These are phyloP conservation scores for Adrianichthys oophorus DNA, from an alignment of 2,797 vertebrate species.

Conservation along the genomic window DNA sequence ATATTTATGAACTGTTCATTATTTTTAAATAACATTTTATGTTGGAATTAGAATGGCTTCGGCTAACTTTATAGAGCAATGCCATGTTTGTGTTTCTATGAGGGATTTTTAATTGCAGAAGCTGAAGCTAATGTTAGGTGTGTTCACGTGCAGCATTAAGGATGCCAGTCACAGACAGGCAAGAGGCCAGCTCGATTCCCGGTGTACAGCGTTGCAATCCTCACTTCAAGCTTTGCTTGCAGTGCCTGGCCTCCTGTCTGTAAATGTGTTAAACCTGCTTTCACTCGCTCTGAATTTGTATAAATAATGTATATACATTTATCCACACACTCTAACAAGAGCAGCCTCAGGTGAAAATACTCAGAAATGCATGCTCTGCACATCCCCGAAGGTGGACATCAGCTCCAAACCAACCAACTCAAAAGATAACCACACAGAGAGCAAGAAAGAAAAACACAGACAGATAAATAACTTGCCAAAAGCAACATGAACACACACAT, in stretches of 20 bases:
- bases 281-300: conserved; percentile 76
- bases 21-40: no score
- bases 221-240: conserved; percentile 68
- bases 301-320: conserved; percentile 83
- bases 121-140: conserved; percentile 18
- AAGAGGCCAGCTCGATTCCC: conserved; percentile 53
- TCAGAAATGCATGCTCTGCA: conserved; percentile 76
- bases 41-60: no score
- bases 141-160: conserved; percentile 48
- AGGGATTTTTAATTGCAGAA: conserved; percentile 13
- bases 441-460: conserved; percentile 38
- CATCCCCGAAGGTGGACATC: conserved; percentile 76
- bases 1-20: no score
- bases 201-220: conserved; percentile 44
- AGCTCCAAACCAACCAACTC: conserved; percentile 66
- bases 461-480: conserved; percentile 74
- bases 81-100: neutral
- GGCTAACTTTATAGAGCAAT: neutral
- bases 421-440: conserved; percentile 70
- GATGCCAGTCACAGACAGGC: conserved; percentile 61
- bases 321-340: conserved; percentile 79
- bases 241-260: conserved; percentile 71
- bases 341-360: conserved; percentile 78
- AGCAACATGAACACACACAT: conserved; percentile 65
- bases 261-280: conserved; percentile 76